These are phyloP conservation scores for Yasuhikotakia modesta DNA, from an alignment of 2,797 vertebrate species.

Conservation along the genomic window DNA sequence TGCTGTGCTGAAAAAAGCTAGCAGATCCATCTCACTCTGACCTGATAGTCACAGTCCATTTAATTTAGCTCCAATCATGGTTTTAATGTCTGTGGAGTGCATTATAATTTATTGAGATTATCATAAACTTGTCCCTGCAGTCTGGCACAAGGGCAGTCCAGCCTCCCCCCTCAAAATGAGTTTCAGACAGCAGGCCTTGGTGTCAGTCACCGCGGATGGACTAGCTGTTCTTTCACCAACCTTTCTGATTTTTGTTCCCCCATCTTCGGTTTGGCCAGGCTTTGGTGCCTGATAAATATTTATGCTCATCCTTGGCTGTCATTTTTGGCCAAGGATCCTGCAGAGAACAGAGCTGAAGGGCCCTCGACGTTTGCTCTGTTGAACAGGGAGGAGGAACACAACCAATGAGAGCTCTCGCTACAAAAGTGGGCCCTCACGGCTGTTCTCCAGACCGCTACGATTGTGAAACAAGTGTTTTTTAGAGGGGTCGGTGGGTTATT, in stretches of 20 bases:
- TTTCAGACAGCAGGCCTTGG: slow-evolving; percentile 65
- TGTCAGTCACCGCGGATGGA: slow-evolving; percentile 66
- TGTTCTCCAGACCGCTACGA: slow-evolving; percentile 5
- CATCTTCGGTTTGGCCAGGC: slow-evolving; percentile 60
- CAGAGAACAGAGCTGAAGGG: slow-evolving; percentile 38
- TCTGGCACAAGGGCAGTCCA: slow-evolving; percentile 65
- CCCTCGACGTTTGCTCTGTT: slow-evolving; percentile 18
- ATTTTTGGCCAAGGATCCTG: slow-evolving; percentile 37
- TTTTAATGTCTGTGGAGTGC: slow-evolving; percentile 71
- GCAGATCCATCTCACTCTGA: slow-evolving; percentile 53
- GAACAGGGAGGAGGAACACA: slow-evolving; percentile 24
- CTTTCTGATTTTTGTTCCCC: slow-evolving; percentile 22
- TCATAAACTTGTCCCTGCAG: slow-evolving; percentile 72
- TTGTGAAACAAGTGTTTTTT: slow-evolving; percentile 8
- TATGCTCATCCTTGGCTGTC: slow-evolving; percentile 27
- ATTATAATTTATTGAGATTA: slow-evolving; percentile 81
- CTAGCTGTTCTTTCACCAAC: slow-evolving; percentile 49
- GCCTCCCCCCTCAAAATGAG: slow-evolving; percentile 69
- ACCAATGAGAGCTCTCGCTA: slow-evolving; percentile 20
- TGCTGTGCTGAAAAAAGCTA: background rate
- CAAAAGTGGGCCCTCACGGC: slow-evolving; percentile 28
- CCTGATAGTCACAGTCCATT: slow-evolving; percentile 68
- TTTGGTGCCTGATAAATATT: slow-evolving; percentile 60
- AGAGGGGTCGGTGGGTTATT: background rate
- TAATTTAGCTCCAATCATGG: slow-evolving; percentile 78